A percentile compares a stretch with the other conserved stretches of the same genome.
Evolutionary conservation across 2,797 vertebrate genomes (phyloP).

Genomic region (Oreochromis grahami): DNA sequence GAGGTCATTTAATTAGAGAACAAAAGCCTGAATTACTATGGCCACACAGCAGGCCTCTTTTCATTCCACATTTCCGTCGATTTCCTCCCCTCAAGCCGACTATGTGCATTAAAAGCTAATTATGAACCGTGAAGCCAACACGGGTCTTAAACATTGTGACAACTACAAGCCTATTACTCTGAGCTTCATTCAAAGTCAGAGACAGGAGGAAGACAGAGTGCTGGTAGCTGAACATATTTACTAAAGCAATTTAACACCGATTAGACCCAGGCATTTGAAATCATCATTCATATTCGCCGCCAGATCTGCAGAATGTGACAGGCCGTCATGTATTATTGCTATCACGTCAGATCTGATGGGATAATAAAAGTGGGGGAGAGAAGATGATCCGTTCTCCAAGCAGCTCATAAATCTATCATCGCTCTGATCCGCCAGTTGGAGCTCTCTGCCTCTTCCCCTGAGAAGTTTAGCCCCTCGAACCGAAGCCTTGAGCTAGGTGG

Average conservation of each 20-base stretch:
- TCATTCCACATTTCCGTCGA: constrained; percentile 55
- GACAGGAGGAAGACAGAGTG: constrained; percentile 40
- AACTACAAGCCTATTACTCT: constrained; percentile 70
- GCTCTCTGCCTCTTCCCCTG: constrained; percentile 15
- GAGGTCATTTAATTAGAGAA: constrained; percentile 76
- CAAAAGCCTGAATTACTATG: constrained; percentile 68
- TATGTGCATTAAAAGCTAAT: constrained; percentile 69
- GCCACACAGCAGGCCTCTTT: constrained; percentile 66
- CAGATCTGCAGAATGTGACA: constrained; percentile 53
- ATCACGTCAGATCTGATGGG: constrained; percentile 61
- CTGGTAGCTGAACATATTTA: constrained; percentile 56
- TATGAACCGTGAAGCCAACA: constrained; percentile 70
- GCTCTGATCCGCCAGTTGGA: constrained; percentile 29
- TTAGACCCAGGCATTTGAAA: constrained; percentile 50
- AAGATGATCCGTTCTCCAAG: constrained; percentile 58
- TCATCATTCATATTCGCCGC: constrained; percentile 52
- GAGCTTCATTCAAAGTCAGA: constrained; percentile 48
- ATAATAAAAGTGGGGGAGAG: constrained; percentile 61
- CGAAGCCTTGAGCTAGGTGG: constrained; percentile 47
- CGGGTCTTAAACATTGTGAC: constrained; percentile 70
- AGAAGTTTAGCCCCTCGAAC: constrained; percentile 41
- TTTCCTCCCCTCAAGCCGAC: constrained; percentile 45
- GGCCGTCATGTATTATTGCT: constrained; percentile 57
- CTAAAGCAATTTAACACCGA: constrained; percentile 69
- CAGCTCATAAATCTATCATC: constrained; percentile 66